Percentiles rank a stretch among this genome's conserved stretches.
Evolutionary conservation across 2,888 invertebrate genomes (phyloP).

Genomic region (Chirona hameri): DNA sequence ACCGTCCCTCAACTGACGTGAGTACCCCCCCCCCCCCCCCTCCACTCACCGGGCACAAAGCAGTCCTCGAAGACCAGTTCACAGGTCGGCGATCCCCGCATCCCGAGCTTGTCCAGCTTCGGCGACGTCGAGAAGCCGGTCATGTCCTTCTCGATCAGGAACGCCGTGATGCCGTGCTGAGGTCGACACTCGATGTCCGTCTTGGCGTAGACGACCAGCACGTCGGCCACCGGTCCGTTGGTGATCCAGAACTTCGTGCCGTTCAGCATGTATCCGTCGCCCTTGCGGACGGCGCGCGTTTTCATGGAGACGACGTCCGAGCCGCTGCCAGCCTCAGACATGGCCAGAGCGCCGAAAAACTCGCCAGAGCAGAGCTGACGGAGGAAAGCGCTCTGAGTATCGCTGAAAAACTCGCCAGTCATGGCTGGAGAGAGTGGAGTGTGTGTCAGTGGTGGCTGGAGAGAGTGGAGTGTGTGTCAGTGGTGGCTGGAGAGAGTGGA

Average conservation of each 20-base stretch:
- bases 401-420: constrained; percentile 78
- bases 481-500: no score
- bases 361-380: no score
- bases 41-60: constrained; percentile 64
- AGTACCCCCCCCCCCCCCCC: no score
- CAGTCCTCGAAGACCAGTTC: constrained; percentile 96
- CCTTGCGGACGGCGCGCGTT: constrained; percentile 78
- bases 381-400: constrained; percentile 70
- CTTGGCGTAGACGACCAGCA: constrained; percentile 89
- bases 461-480: no score
- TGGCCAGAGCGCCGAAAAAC: constrained; percentile 88
- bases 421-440: no score
- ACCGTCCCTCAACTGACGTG: no score
- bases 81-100: constrained; percentile 93
- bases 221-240: constrained; percentile 94
- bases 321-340: constrained; percentile 91
- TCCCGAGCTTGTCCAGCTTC: constrained; percentile 94
- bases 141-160: constrained; percentile 82
- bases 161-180: constrained; percentile 90
- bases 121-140: constrained; percentile 83
- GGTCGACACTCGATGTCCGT: constrained; percentile 69
- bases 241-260: constrained; percentile 99
- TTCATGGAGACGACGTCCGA: constrained; percentile 97
- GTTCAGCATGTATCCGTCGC: constrained; percentile 87
- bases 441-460: no score